Evolutionary conservation across 2,888 invertebrate species (phyloP).

Genomic region (Drosophila greeni): DNA sequence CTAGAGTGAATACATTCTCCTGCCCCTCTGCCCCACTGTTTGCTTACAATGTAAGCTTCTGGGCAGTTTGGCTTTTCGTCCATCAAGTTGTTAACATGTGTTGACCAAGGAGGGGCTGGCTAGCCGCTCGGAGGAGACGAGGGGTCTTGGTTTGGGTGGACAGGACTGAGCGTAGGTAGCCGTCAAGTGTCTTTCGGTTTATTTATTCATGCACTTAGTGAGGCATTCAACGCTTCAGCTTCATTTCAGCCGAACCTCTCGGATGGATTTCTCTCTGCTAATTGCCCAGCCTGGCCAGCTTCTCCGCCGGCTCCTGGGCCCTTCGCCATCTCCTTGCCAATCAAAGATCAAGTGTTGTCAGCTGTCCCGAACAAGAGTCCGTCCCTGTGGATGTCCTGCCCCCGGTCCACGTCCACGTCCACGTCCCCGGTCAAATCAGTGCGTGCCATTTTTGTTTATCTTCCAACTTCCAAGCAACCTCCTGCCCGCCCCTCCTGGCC

Average conservation of each 20-base stretch:
- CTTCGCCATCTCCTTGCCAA: conserved; percentile 49
- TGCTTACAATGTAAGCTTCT: conserved; percentile 69
- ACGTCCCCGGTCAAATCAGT: conserved; percentile 57
- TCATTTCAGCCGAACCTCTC: conserved; percentile 44
- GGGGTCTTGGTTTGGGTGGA: conserved; percentile 5
- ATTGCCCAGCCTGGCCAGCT: conserved; percentile 52
- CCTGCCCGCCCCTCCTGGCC: conserved; percentile 1
- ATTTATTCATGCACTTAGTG: conserved; percentile 72
- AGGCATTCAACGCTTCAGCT: conserved; percentile 63
- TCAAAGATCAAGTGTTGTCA: conserved; percentile 63
- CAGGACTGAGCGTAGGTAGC: conserved; percentile 14
- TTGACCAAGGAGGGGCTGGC: conserved; percentile 39
- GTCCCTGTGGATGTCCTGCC: conserved; percentile 23
- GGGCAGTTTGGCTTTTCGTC: conserved; percentile 70
- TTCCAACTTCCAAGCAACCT: conserved; percentile 41
- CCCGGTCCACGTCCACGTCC: conserved; percentile 13
- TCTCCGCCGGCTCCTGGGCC: background rate
- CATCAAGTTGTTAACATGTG: conserved; percentile 73
- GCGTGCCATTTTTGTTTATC: conserved; percentile 71
- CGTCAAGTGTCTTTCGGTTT: conserved; percentile 64
- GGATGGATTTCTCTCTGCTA: conserved; percentile 56
- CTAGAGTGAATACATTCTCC: conserved; percentile 3
- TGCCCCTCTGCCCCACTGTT: conserved; percentile 37
- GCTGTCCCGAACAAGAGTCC: conserved; percentile 38
- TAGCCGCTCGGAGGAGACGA: conserved; percentile 11